These are phyloP conservation scores for Hemicordylus capensis DNA, from an alignment of 2,113 vertebrate species.

Conservation along the genomic window DNA sequence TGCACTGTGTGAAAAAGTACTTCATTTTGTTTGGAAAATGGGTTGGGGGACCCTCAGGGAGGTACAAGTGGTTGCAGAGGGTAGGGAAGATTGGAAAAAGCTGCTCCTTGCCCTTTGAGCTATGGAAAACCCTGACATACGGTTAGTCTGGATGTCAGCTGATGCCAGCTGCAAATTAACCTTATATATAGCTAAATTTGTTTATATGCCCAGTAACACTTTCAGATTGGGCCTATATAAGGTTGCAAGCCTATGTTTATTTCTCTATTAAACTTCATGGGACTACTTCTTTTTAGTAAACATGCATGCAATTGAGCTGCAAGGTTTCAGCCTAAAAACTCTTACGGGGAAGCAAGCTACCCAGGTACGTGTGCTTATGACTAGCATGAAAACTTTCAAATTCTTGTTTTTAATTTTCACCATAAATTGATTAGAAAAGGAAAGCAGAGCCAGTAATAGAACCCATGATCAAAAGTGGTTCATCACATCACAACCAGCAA, in stretches of 20 bases:
- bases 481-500: not conserved
- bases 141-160: no score
- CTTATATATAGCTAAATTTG: not conserved
- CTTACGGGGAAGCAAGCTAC: not conserved
- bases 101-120: no score
- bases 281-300: not conserved
- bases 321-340: not conserved
- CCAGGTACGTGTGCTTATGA: not conserved
- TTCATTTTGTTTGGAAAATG: no score
- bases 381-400: not conserved
- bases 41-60: no score
- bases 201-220: not conserved
- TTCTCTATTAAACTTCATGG: not conserved
- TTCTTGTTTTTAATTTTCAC: constrained; percentile 22
- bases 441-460: not conserved
- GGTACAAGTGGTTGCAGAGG: no score
- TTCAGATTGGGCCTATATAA: not conserved
- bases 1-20: no score
- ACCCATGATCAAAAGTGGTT: not conserved
- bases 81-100: no score
- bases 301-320: not conserved
- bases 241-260: not conserved
- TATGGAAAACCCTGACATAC: no score
- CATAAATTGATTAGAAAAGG: not conserved
- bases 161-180: not conserved